Conservation (phyloP, 2,888 invertebrate genomes). For the Hemistola chrysoprasaria region DNA sequence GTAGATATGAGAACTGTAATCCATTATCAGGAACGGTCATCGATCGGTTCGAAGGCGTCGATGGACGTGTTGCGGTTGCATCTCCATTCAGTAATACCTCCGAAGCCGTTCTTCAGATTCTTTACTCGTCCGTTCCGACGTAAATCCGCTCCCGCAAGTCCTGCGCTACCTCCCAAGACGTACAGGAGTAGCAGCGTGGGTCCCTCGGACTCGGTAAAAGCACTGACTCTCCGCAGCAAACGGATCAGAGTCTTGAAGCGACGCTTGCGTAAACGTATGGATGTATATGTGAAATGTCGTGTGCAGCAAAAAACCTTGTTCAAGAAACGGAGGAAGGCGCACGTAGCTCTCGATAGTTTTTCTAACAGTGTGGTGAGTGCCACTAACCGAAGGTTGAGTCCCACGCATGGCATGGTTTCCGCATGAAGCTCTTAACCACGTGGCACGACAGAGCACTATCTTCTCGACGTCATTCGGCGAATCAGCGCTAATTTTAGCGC, state of each 20-base stretch:
- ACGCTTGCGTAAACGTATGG: constrained; percentile 68
- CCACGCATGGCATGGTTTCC: constrained; percentile 55
- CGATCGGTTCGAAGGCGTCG: constrained; percentile 77
- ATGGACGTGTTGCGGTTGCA: constrained; percentile 77
- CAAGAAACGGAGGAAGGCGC: constrained; percentile 54
- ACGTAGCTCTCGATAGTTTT: constrained; percentile 49
- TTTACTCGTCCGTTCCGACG: constrained; percentile 86
- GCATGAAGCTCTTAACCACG: constrained; percentile 55
- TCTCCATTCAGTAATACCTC: constrained; percentile 80
- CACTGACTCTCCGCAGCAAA: constrained; percentile 56
- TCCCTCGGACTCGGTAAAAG: constrained; percentile 72
- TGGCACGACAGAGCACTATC: constrained; percentile 37
- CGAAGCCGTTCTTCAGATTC: constrained; percentile 84
- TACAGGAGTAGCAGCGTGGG: constrained; percentile 77
- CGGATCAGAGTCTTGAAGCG: constrained; percentile 61
- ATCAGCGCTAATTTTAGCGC: constrained; percentile 58
- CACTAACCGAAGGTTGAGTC: constrained; percentile 47
- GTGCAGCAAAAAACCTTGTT: constrained; percentile 50
- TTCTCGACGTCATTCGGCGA: constrained; percentile 28
- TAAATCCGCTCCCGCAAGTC: constrained; percentile 85
- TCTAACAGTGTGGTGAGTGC: constrained; percentile 80
- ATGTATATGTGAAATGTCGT: constrained; percentile 76
- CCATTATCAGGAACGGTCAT: constrained; percentile 71
- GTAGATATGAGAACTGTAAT: constrained; percentile 16
- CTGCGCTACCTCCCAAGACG: constrained; percentile 82